phyloP scores from a whole-genome alignment of 2,888 invertebrate genomes.

The Aspidiotus destructor region DNA sequence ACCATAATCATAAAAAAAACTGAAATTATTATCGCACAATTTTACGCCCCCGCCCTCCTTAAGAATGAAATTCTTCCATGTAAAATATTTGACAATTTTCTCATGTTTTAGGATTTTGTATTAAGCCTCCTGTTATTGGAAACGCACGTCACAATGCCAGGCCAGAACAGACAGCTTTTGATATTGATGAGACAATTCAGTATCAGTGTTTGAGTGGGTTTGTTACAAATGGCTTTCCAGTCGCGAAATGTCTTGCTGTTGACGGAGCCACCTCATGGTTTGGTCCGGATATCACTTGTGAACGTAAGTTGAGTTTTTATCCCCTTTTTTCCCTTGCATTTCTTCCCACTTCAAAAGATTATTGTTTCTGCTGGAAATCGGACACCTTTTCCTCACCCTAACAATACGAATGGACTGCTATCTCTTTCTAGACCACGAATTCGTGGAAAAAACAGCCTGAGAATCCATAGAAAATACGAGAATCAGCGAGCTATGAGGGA shows the following conservation, averaged over 20 bases:
- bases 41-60: too few relatives aligned
- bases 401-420: too few relatives aligned
- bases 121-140: conserved; percentile 72
- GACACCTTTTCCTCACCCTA: too few relatives aligned
- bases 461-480: too few relatives aligned
- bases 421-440: too few relatives aligned
- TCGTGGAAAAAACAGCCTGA: too few relatives aligned
- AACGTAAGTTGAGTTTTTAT: conserved; percentile 53
- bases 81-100: too few relatives aligned
- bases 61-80: too few relatives aligned
- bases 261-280: conserved; percentile 86
- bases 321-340: conserved; percentile 5
- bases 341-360: background rate
- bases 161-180: conserved; percentile 77
- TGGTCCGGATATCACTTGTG: conserved; percentile 91
- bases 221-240: conserved; percentile 78
- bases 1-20: too few relatives aligned
- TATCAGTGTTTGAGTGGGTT: conserved; percentile 94
- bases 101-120: conserved; percentile 53
- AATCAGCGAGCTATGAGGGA: too few relatives aligned
- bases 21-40: too few relatives aligned
- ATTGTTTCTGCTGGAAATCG: conserved; percentile 1
- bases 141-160: conserved; percentile 82
- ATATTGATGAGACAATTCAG: conserved; percentile 77
- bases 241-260: conserved; percentile 86